Conservation (phyloP, 2,113 vertebrate species). For the Brachyhypopomus occidentalis region DNA sequence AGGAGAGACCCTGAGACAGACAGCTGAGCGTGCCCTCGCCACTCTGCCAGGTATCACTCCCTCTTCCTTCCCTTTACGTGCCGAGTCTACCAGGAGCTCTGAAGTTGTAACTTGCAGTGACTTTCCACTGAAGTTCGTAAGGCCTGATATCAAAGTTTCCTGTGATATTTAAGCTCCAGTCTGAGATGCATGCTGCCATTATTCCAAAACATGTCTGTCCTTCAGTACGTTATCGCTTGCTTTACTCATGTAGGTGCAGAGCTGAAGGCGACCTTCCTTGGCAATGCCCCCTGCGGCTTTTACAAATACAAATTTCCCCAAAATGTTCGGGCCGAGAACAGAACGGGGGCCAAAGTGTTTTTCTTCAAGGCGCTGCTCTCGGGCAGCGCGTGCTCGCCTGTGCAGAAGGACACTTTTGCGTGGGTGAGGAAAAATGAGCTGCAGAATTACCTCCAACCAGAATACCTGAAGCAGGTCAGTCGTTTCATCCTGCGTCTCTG, state of each 20-base stretch:
- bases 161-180: not conserved
- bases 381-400: slow-evolving; percentile 54
- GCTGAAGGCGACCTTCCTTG: slow-evolving; percentile 83
- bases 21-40: slow-evolving; percentile 83
- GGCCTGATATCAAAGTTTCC: not conserved
- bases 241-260: slow-evolving; percentile 70
- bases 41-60: slow-evolving; percentile 73
- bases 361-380: slow-evolving; percentile 95
- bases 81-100: too few relatives aligned
- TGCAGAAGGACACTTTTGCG: slow-evolving; percentile 62
- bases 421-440: slow-evolving; percentile 90
- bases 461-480: slow-evolving; percentile 84
- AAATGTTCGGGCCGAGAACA: slow-evolving; percentile 74
- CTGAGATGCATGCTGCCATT: too few relatives aligned
- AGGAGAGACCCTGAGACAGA: slow-evolving; percentile 87
- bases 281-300: slow-evolving; percentile 90
- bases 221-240: not conserved
- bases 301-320: slow-evolving; percentile 94
- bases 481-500: slow-evolving; percentile 81
- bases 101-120: too few relatives aligned
- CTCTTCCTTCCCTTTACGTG: not conserved
- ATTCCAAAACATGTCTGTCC: too few relatives aligned
- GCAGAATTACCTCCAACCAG: slow-evolving; percentile 81
- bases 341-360: slow-evolving; percentile 86
- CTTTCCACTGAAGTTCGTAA: too few relatives aligned